Evolutionary conservation across 2,113 vertebrate species (phyloP).

Genomic region (Acinonyx jubatus): DNA sequence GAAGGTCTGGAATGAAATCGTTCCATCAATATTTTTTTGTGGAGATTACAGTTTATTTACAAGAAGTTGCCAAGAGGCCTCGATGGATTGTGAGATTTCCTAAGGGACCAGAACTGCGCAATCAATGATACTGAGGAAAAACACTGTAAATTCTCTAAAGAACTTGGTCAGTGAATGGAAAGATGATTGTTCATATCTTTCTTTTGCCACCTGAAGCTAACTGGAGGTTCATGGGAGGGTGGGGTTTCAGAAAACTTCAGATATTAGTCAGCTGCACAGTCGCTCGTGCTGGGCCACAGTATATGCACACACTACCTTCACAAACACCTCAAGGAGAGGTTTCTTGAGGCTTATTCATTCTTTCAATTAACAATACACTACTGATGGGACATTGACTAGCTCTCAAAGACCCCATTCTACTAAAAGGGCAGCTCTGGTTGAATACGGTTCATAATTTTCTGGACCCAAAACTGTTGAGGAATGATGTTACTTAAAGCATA

Average conservation of each 20-base stretch:
- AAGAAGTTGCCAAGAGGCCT: background rate
- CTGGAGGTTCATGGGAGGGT: background rate
- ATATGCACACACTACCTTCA: too few species aligned
- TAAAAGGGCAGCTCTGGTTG: background rate
- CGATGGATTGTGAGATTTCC: constrained; percentile 10
- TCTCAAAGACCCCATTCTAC: background rate
- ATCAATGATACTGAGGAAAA: constrained; percentile 11
- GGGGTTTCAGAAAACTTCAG: background rate
- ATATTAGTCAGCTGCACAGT: background rate
- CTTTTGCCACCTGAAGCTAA: background rate
- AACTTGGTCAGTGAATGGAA: constrained; percentile 8
- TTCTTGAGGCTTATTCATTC: background rate
- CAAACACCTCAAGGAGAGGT: background rate
- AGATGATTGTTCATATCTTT: background rate
- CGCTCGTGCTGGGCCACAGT: background rate
- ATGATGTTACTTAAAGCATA: background rate
- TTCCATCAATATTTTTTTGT: constrained; percentile 29
- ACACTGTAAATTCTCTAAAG: background rate
- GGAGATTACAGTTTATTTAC: background rate
- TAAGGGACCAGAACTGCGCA: background rate
- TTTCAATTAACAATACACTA: background rate
- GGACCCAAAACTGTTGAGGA: background rate
- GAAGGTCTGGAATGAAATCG: constrained; percentile 8
- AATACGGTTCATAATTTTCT: background rate
- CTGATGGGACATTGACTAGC: background rate